phyloP scores from a whole-genome alignment of 1,140 invertebrate genomes.

The Neodiprion pinetum region DNA sequence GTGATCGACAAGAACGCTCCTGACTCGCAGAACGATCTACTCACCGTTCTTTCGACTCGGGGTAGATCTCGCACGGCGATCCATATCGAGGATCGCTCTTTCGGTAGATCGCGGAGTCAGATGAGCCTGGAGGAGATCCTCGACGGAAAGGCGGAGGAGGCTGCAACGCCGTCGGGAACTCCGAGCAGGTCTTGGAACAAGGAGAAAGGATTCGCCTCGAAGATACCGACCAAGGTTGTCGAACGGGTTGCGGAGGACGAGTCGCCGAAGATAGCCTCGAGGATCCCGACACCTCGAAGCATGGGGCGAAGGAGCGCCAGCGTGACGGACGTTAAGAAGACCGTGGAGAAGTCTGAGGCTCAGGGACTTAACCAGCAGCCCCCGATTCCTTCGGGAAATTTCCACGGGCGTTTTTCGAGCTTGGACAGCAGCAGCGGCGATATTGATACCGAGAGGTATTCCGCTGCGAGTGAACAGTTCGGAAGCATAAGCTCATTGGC shows the following conservation, averaged over 20 bases:
- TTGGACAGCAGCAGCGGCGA: constrained; percentile 52
- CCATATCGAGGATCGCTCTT: constrained; percentile 45
- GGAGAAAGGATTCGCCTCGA: constrained; percentile 41
- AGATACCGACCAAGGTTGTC: constrained; percentile 37
- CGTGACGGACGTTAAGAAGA: constrained; percentile 69
- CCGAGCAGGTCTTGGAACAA: constrained; percentile 33
- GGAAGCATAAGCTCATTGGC: constrained; percentile 70
- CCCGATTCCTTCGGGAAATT: not conserved
- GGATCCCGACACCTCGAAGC: constrained; percentile 47
- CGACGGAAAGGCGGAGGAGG: constrained; percentile 33
- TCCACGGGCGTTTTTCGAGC: constrained; percentile 48
- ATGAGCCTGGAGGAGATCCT: constrained; percentile 54
- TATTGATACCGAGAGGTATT: constrained; percentile 34
- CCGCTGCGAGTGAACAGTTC: constrained; percentile 61
- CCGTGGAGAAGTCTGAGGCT: constrained; percentile 65
- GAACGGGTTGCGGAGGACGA: constrained; percentile 20
- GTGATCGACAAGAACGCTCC: constrained; percentile 20
- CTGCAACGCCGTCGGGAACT: not conserved
- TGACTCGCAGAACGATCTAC: constrained; percentile 43
- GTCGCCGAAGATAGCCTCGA: constrained; percentile 31
- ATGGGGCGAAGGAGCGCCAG: constrained; percentile 53
- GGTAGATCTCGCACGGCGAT: constrained; percentile 50
- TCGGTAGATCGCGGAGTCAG: constrained; percentile 44
- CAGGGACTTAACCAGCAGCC: constrained; percentile 9
- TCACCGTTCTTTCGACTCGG: constrained; percentile 49